These are phyloP conservation scores for Molossus molossus DNA, from an alignment of 2,797 vertebrate species.

Conservation along the genomic window DNA sequence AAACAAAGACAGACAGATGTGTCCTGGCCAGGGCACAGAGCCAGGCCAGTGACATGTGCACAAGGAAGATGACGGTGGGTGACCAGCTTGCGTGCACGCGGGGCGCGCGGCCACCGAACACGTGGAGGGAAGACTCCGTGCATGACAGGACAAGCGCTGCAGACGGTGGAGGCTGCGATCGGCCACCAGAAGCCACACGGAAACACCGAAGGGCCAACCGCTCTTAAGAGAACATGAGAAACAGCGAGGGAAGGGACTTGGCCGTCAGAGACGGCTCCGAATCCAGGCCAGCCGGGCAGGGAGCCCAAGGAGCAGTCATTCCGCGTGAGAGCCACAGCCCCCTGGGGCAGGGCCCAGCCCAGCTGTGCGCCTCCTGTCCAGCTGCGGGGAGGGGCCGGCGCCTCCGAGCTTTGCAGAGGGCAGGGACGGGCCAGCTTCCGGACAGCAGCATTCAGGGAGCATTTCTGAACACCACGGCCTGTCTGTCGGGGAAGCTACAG, in stretches of 20 bases:
- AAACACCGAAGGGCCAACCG: no score
- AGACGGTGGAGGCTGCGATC: no score
- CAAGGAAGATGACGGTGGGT: not conserved
- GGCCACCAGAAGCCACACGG: not conserved
- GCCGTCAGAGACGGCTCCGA: rapidly evolving
- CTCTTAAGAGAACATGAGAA: not conserved
- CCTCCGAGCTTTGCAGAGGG: not conserved
- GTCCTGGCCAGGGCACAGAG: not conserved
- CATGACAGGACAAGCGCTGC: not conserved
- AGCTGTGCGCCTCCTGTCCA: not conserved
- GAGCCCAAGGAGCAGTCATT: rapidly evolving
- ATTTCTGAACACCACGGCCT: not conserved
- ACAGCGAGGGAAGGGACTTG: rapidly evolving
- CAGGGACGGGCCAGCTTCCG: not conserved
- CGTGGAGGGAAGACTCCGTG: not conserved
- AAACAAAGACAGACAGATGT: not conserved
- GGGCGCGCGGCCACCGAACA: not conserved
- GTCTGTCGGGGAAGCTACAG: not conserved
- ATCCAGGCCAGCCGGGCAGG: not conserved
- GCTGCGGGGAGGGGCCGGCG: not conserved
- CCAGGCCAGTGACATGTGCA: not conserved
- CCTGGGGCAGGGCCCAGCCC: rapidly evolving
- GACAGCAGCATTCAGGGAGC: not conserved
- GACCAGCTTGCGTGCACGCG: not conserved
- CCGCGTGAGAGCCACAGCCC: rapidly evolving